phyloP scores from a whole-genome alignment of 2,888 invertebrate species.

The Catocala fraxini region DNA sequence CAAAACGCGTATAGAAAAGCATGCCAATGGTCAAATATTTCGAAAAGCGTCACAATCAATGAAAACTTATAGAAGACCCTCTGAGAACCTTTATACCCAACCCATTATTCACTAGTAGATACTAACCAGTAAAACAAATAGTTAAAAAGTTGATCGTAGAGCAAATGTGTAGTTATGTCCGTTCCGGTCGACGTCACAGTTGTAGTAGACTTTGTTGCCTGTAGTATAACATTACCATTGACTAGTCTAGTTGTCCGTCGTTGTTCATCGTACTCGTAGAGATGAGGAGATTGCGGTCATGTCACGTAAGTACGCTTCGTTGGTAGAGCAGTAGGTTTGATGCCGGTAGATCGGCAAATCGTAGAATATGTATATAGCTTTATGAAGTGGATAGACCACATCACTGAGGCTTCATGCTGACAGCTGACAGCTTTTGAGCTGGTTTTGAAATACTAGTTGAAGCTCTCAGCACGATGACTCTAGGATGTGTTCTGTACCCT shows the following conservation, averaged over 20 bases:
- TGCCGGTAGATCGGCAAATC: background rate
- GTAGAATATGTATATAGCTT: background rate
- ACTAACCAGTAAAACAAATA: background rate
- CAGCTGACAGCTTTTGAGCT: too few relatives aligned
- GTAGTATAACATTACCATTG: slow-evolving; percentile 10
- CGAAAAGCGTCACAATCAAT: too few relatives aligned
- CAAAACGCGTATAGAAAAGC: too few relatives aligned
- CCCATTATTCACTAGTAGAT: too few relatives aligned
- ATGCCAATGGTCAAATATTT: too few relatives aligned
- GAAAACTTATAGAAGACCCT: too few relatives aligned
- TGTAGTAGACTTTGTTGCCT: background rate
- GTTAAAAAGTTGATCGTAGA: background rate
- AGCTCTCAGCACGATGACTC: background rate
- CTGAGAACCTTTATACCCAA: too few relatives aligned
- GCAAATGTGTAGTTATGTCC: slow-evolving; percentile 1
- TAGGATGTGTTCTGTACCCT: background rate
- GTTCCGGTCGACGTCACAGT: background rate
- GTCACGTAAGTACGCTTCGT: slow-evolving; percentile 17
- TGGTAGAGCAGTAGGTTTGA: background rate
- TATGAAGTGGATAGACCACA: too few relatives aligned
- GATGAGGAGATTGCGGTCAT: slow-evolving; percentile 6
- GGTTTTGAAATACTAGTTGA: too few relatives aligned
- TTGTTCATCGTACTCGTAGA: slow-evolving; percentile 6
- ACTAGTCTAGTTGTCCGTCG: slow-evolving; percentile 4
- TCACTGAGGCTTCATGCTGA: too few relatives aligned